Conservation (phyloP, 2,113 vertebrate genomes). For the Mus pahari region DNA sequence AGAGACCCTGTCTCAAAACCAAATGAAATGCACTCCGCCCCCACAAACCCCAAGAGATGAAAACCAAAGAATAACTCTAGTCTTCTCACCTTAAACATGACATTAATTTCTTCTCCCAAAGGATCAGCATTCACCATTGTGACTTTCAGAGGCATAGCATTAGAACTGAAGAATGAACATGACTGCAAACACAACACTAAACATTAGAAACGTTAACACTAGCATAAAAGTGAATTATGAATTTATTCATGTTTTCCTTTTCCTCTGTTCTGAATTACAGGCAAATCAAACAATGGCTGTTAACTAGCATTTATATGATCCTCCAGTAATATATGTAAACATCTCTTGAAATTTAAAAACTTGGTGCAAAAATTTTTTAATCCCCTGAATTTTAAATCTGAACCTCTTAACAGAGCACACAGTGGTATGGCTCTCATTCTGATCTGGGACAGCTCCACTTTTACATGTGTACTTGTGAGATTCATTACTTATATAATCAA, state of each 20-base stretch:
- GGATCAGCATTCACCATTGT: constrained; percentile 95
- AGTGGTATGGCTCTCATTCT: not conserved
- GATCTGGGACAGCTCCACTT: constrained; percentile 14
- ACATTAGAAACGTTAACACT: constrained; percentile 41
- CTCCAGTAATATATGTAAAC: not conserved
- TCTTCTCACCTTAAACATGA: constrained; percentile 97
- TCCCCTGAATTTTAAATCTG: not conserved
- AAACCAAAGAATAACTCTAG: constrained; percentile 4
- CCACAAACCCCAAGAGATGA: not conserved
- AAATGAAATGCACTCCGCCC: not conserved
- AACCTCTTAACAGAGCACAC: not conserved
- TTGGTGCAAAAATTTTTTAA: not conserved
- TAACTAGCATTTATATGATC: constrained; percentile 19
- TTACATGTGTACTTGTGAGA: not conserved
- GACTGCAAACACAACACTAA: constrained; percentile 88
- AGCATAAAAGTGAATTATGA: constrained; percentile 53
- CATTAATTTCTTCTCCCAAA: constrained; percentile 97
- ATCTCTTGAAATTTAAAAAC: constrained; percentile 24
- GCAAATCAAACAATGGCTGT: constrained; percentile 1
- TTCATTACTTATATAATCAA: constrained; percentile 26
- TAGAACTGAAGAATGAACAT: constrained; percentile 99
- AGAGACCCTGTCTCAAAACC: not conserved
- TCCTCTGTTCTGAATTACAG: constrained; percentile 21
- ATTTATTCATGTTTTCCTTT: not conserved
- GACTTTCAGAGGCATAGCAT: constrained; percentile 96